Conservation (phyloP, 1,140 invertebrate genomes). For the Ditylenchus dipsaci region DNA sequence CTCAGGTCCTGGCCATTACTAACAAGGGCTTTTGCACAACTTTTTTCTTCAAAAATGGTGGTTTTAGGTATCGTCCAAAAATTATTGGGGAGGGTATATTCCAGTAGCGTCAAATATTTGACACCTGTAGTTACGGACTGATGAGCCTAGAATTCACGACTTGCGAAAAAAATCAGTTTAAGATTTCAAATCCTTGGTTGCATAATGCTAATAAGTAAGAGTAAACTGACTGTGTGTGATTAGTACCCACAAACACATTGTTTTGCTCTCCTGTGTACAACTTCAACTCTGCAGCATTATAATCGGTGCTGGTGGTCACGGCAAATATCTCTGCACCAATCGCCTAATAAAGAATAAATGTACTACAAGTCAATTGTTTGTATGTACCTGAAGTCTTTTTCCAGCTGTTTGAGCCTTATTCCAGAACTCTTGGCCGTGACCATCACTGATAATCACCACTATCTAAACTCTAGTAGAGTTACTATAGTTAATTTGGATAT, state of each 20-base stretch:
- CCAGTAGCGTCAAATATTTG: no score
- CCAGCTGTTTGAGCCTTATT: conserved; percentile 38
- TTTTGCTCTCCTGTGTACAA: conserved; percentile 22
- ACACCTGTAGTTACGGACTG: no score
- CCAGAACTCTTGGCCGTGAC: conserved; percentile 48
- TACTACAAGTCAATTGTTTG: background rate
- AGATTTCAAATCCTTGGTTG: no score
- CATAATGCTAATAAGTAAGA: background rate
- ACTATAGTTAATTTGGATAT: background rate
- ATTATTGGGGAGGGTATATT: no score
- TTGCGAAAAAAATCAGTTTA: no score
- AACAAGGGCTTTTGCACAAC: no score
- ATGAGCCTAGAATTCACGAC: no score
- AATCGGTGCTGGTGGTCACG: conserved; percentile 28
- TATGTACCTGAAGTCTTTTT: conserved; percentile 16
- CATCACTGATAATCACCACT: conserved; percentile 44
- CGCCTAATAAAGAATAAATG: background rate
- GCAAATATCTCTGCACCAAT: conserved; percentile 15
- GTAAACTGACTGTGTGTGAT: background rate
- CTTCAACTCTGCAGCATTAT: conserved; percentile 24
- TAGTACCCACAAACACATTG: conserved; percentile 23
- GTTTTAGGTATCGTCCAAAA: no score
- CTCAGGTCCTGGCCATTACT: no score
- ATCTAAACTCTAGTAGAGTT: conserved; percentile 25
- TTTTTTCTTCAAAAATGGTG: no score